Evolutionary conservation across 2,888 invertebrate species (phyloP), one percentile per base, ranked within the genome.

Genomic region (Seira musarum): DNA sequence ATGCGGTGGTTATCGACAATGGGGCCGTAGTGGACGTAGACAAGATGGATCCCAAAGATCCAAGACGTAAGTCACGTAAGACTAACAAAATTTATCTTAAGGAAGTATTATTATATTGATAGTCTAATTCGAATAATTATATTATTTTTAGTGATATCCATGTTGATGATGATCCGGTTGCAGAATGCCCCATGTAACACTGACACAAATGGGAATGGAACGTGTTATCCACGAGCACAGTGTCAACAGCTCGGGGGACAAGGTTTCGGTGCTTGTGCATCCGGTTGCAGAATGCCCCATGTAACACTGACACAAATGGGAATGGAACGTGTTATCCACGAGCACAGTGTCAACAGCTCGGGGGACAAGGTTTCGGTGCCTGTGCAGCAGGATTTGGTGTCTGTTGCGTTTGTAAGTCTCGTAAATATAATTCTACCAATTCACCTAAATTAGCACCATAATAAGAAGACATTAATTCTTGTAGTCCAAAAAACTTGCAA

Each of bases 131-230:
- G 24, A 19, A 15, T 65, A 25, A 13, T 35, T 60, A 15, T 69
- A 76, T 70, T 82, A 21, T 67, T 64, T 87, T 35, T 89, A 96
- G 96, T 95, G 88, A 89, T 96, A 10, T 93, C 95, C 0, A 89
- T 96, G 25, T 94, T 96, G 88, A 94, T 94, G 5, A 91, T 95
- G 87, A 93, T 95, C 57, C 93, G 94, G 81, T 93, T 95, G 84
- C 93, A 93, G 2, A 94, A 94, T 82, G 93, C 93, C n/a, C 91
- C 91, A 0, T 96, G 96, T 88, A 90, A 91, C 1, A 93, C 94
- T 1, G 91, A 93, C 0, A 93, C 93, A 0, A 95, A 95, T 0
- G 95, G 95, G 88, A 93, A 93, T 87, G 96, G 96, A 15, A 95
- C 94, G 10, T 96, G 96, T 87, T 90, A 95, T 87, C 92, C 94